phyloP scores from a whole-genome alignment of 2,113 vertebrate genomes.

The Tupaia chinensis region DNA sequence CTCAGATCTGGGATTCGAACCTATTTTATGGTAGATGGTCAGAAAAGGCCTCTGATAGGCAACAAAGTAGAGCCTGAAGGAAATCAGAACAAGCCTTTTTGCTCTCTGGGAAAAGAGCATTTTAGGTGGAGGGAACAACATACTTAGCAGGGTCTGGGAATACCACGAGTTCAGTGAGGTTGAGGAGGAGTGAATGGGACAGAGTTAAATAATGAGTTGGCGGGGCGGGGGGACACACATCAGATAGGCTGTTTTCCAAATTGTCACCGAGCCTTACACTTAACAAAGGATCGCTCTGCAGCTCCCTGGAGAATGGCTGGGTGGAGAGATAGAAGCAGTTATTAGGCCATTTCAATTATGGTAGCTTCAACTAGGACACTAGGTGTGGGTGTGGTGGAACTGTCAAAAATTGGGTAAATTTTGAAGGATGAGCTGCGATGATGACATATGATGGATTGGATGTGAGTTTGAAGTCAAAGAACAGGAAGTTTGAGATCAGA shows the following conservation, averaged over 20 bases:
- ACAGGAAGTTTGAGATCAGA: neutral
- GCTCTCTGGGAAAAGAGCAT: neutral
- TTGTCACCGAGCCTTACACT: neutral
- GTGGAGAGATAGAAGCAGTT: neutral
- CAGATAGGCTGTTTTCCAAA: neutral
- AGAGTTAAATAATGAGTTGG: neutral
- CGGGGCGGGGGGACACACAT: neutral
- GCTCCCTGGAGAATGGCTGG: neutral
- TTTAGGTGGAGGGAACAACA: neutral
- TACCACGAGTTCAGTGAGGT: neutral
- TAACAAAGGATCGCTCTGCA: neutral
- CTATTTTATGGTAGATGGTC: neutral
- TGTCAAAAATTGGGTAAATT: constrained; percentile 1
- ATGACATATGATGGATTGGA: neutral
- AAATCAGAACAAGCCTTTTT: neutral
- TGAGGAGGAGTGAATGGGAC: neutral
- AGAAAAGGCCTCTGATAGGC: constrained; percentile 23
- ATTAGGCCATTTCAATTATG: neutral
- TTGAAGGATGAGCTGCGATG: neutral
- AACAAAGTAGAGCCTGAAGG: neutral
- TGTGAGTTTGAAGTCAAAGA: constrained; percentile 41
- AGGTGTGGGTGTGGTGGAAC: neutral
- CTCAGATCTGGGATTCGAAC: too few species aligned
- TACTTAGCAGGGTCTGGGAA: neutral
- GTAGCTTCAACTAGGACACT: neutral